Evolutionary conservation across 2,888 invertebrate species (phyloP).

Genomic region (Pristionchus mayeri): DNA sequence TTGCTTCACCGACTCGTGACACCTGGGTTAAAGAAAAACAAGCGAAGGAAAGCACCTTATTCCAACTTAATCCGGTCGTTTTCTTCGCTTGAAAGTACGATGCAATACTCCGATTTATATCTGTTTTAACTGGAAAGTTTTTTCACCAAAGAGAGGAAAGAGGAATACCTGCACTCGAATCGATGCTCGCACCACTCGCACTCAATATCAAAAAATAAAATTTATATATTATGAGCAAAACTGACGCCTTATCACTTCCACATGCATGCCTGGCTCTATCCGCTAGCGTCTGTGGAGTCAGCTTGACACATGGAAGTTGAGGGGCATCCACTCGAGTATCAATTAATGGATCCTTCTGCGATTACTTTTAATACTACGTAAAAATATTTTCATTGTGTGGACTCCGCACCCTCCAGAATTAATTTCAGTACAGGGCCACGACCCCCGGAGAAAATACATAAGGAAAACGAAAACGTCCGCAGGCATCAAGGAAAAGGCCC

Average conservation of each 20-base stretch:
- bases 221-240: background rate
- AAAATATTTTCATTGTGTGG: background rate
- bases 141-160: background rate
- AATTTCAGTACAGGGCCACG: no score
- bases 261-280: slow-evolving; percentile 19
- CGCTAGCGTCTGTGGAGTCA: background rate
- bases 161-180: background rate
- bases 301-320: background rate
- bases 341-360: background rate
- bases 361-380: background rate
- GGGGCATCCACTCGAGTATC: background rate
- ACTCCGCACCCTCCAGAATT: no score
- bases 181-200: background rate
- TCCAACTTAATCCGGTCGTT: background rate
- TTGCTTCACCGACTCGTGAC: no score
- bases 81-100: slow-evolving; percentile 19
- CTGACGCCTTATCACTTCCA: slow-evolving; percentile 10
- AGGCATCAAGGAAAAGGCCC: no score
- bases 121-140: background rate
- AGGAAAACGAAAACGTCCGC: no score
- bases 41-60: background rate
- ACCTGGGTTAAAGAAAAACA: no score
- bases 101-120: background rate
- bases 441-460: no score
- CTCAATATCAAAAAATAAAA: background rate